Percentiles rank a stretch among this genome's conserved stretches.
phyloP scores from a whole-genome alignment of 1,140 invertebrate species.

The Probaryconus sp. region DNA sequence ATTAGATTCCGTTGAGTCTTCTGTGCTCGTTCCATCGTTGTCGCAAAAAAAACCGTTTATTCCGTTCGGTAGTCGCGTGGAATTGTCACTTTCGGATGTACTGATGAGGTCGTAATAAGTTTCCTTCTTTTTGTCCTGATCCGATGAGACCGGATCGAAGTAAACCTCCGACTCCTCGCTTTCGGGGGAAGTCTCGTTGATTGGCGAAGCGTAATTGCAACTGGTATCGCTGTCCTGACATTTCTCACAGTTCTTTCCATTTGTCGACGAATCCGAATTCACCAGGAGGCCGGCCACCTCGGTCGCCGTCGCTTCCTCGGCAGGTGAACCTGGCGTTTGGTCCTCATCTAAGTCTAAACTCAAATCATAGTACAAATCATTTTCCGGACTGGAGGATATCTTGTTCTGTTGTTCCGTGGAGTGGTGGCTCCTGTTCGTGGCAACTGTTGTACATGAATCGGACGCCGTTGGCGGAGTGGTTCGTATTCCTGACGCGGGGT shows the following conservation, averaged over 20 bases:
- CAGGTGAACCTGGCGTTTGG: constrained; percentile 81
- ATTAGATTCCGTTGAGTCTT: constrained; percentile 68
- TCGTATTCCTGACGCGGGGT: constrained; percentile 62
- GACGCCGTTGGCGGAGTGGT: constrained; percentile 71
- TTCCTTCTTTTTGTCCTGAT: constrained; percentile 67
- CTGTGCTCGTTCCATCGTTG: constrained; percentile 32
- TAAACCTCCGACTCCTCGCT: constrained; percentile 78
- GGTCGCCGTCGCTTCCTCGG: constrained; percentile 79
- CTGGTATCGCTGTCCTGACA: constrained; percentile 71
- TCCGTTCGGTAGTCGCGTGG: constrained; percentile 6
- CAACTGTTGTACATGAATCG: constrained; percentile 15
- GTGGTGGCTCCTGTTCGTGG: constrained; percentile 72
- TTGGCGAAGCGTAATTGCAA: constrained; percentile 64
- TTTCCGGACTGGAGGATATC: constrained; percentile 65
- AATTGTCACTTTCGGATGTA: constrained; percentile 65
- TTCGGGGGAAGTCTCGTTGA: constrained; percentile 65
- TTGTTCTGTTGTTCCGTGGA: constrained; percentile 70
- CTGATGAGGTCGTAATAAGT: constrained; percentile 66
- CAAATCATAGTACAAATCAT: constrained; percentile 80
- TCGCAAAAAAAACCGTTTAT: constrained; percentile 15
- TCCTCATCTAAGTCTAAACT: constrained; percentile 81
- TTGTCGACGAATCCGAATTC: constrained; percentile 51
- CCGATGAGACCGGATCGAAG: constrained; percentile 78
- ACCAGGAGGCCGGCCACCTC: constrained; percentile 61
- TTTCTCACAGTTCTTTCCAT: constrained; percentile 63